Percentiles rank a stretch among this genome's conserved stretches.
These are phyloP conservation scores for Eurosta solidaginis DNA, from an alignment of 1,140 invertebrate genomes.

Conservation along the genomic window DNA sequence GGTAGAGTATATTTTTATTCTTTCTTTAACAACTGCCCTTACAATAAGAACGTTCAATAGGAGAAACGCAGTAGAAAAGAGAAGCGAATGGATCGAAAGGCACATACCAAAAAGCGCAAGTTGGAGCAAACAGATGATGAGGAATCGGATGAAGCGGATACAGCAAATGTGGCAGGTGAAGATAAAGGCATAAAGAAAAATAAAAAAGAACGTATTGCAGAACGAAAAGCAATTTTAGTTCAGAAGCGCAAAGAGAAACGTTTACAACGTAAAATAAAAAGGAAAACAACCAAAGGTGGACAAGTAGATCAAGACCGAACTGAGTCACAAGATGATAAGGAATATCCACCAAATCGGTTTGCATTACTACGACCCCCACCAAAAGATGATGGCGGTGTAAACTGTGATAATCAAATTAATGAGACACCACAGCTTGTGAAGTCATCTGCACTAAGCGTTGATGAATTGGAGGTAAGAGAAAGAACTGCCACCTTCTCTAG, in stretches of 20 bases:
- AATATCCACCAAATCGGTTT: slow-evolving; percentile 44
- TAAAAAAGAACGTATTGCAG: slow-evolving; percentile 42
- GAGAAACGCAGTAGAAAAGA: slow-evolving; percentile 32
- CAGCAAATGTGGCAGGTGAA: slow-evolving; percentile 30
- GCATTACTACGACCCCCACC: slow-evolving; percentile 44
- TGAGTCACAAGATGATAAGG: slow-evolving; percentile 42
- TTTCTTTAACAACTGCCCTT: slow-evolving; percentile 21
- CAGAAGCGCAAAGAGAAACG: slow-evolving; percentile 46
- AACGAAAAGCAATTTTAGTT: slow-evolving; percentile 41
- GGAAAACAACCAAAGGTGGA: background rate
- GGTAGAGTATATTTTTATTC: background rate
- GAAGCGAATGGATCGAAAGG: slow-evolving; percentile 33
- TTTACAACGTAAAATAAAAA: slow-evolving; percentile 44
- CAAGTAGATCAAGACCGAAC: slow-evolving; percentile 29
- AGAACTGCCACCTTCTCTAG: background rate
- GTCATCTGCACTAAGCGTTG: slow-evolving; percentile 31
- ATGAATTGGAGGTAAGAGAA: slow-evolving; percentile 41
- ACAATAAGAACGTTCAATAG: background rate
- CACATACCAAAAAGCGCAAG: slow-evolving; percentile 36
- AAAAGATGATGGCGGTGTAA: slow-evolving; percentile 33
- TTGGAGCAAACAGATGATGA: background rate
- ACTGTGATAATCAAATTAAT: background rate
- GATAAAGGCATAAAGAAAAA: background rate
- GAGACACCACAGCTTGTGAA: background rate
- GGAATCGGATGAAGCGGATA: slow-evolving; percentile 16